Evolutionary conservation across 2,888 invertebrate species (phyloP).

Genomic region (Pachliopta kotzebuea): DNA sequence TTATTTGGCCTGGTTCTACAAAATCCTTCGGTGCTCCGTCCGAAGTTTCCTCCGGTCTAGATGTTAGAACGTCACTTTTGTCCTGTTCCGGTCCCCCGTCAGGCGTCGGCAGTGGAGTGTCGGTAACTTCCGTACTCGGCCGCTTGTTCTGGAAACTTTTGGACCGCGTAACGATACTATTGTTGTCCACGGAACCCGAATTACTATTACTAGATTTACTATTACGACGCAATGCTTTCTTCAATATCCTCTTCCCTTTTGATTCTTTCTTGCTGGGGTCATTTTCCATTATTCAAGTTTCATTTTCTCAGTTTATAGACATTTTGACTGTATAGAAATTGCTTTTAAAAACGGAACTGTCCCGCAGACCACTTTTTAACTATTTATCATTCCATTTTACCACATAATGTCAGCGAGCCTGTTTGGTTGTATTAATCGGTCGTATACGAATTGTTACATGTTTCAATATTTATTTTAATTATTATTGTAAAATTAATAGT

Average conservation of each 20-base stretch:
- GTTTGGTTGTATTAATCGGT: conserved; percentile 14
- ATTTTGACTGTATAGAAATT: conserved; percentile 60
- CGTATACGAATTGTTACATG: conserved; percentile 21
- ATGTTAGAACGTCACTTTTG: conserved; percentile 28
- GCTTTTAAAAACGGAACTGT: conserved; percentile 13
- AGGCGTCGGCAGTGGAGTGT: conserved; percentile 54
- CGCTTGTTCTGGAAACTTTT: conserved; percentile 62
- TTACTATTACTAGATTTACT: conserved; percentile 63
- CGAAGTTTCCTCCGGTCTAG: conserved; percentile 5
- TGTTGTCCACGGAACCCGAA: conserved; percentile 48
- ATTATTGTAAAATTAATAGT: conserved; percentile 22
- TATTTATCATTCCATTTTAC: conserved; percentile 11
- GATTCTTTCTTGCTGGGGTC: conserved; percentile 74
- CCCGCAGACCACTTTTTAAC: neutral
- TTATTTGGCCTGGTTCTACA: conserved; percentile 12
- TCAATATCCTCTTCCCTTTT: conserved; percentile 70
- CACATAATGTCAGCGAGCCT: conserved; percentile 15
- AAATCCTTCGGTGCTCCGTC: conserved; percentile 8
- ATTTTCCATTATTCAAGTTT: conserved; percentile 72
- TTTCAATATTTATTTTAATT: conserved; percentile 24
- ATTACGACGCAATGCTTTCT: conserved; percentile 65
- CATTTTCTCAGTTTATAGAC: conserved; percentile 50
- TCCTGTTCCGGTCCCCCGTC: conserved; percentile 50
- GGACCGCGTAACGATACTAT: conserved; percentile 51
- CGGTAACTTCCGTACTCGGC: conserved; percentile 50